Evolutionary conservation across 2,888 invertebrate species (phyloP), one percentile per base, ranked within the genome.

Genomic region (Erynnis tages): DNA sequence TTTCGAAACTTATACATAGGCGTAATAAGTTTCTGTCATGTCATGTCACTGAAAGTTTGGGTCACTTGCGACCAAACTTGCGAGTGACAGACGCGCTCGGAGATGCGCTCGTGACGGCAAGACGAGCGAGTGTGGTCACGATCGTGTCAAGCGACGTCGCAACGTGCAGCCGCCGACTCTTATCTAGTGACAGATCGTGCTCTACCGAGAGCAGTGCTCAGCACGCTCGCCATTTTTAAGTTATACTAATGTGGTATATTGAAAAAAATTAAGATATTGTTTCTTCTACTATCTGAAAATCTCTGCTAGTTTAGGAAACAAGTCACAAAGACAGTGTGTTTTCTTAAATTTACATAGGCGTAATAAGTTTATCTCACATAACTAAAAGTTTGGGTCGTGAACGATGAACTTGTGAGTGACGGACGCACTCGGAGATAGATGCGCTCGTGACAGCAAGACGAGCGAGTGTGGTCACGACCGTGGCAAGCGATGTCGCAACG

Each of bases 391-490:
- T n/a, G 17, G 17, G 16, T 6, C 34, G 48, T 13, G 17, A 27
- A 56, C 56, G 45, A 53, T 48, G 58, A 60, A 58, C 56, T 57
- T 56, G 54, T 19, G 27, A 34, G 49, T 53, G 55, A 54, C 56
- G 53, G 54, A 58, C 58, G 53, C 54, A n/a, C n/a, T n/a, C n/a
- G n/a, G n/a, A n/a, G n/a, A n/a, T n/a, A 54, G 55, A 54, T 52
- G 45, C 50, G 54, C 53, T 63, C 63, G 64, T 63, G 61, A 64
- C 60, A 58, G 56, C 57, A 29, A 47, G 58, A 58, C 75, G 67
- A 66, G 69, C 67, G 65, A 73, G 68, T 75, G 70, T 75, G 74
- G 81, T 83, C 86, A 85, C 85, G 85, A 85, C 73, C 73, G 76
- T 71, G 75, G 76, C 73, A 76, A 79, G 76, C 72, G 74, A 75